These are phyloP conservation scores for Apamea crenata DNA, from an alignment of 2,888 invertebrate species.

Conservation along the genomic window DNA sequence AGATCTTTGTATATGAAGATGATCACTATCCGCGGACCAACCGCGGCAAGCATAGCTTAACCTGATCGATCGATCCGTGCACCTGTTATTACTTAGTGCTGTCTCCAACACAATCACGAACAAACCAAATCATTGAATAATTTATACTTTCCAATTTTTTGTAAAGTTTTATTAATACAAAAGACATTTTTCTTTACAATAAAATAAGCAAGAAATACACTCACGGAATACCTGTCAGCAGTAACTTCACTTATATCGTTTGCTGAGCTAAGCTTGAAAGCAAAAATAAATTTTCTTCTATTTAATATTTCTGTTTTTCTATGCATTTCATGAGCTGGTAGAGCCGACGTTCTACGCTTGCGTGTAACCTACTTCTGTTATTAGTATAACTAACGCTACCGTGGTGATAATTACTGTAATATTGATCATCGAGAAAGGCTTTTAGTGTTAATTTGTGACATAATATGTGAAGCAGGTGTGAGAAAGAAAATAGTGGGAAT, in stretches of 20 bases:
- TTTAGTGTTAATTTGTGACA: slow-evolving; percentile 35
- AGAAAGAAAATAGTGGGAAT: not conserved
- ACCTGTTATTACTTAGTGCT: too few species aligned
- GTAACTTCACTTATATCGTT: slow-evolving; percentile 3
- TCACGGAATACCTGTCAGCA: slow-evolving; percentile 24
- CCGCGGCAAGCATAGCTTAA: too few species aligned
- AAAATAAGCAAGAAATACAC: not conserved
- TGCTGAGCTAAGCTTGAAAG: slow-evolving; percentile 22
- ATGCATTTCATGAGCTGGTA: slow-evolving; percentile 32
- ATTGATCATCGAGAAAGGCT: slow-evolving; percentile 45
- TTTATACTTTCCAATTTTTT: too few species aligned
- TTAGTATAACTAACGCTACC: slow-evolving; percentile 47
- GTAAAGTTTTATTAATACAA: not conserved
- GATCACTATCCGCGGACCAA: too few species aligned
- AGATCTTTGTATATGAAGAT: too few species aligned
- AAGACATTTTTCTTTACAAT: not conserved
- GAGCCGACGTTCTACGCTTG: slow-evolving; percentile 33
- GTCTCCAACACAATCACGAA: too few species aligned
- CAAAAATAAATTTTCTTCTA: slow-evolving; percentile 25
- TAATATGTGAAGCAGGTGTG: slow-evolving; percentile 7
- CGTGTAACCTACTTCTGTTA: slow-evolving; percentile 56
- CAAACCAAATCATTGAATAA: too few species aligned
- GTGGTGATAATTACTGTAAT: slow-evolving; percentile 58
- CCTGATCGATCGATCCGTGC: too few species aligned
- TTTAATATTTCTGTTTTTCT: slow-evolving; percentile 33